Conservation (phyloP, 2,888 invertebrate species). For the Junonia oenone region DNA sequence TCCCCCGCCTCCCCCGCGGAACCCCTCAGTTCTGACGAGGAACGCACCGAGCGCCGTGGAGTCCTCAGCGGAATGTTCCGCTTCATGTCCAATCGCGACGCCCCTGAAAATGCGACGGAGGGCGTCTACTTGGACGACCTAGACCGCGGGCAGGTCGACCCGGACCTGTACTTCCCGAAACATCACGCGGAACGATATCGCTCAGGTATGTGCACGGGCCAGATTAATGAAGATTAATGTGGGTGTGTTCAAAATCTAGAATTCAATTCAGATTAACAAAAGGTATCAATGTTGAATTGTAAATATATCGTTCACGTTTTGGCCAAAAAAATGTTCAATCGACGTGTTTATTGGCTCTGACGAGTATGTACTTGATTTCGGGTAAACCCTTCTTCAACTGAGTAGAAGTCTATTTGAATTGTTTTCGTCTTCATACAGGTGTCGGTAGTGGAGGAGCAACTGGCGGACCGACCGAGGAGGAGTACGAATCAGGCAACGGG, state of each 20-base stretch:
- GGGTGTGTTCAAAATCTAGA: too few relatives aligned
- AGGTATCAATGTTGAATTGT: too few relatives aligned
- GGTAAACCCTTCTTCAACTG: too few relatives aligned
- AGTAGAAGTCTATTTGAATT: too few relatives aligned
- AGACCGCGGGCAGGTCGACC: conserved; percentile 92
- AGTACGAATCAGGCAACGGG: conserved; percentile 97
- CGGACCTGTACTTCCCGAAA: conserved; percentile 95
- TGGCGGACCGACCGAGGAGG: conserved; percentile 86
- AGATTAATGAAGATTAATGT: too few relatives aligned
- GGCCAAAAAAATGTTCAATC: too few relatives aligned
- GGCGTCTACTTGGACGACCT: conserved; percentile 96
- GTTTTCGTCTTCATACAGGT: background rate
- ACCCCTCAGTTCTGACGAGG: conserved; percentile 74
- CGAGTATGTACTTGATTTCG: too few relatives aligned
- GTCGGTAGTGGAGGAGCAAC: conserved; percentile 11
- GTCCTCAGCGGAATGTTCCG: conserved; percentile 95
- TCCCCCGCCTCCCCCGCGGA: conserved; percentile 58
- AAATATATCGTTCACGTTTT: too few relatives aligned
- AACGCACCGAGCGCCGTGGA: conserved; percentile 75
- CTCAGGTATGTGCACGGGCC: conserved; percentile 43
- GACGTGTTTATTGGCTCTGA: too few relatives aligned
- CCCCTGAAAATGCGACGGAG: conserved; percentile 78
- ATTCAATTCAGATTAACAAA: too few relatives aligned
- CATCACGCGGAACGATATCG: conserved; percentile 75
- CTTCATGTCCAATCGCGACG: conserved; percentile 84